These are phyloP conservation scores for Stichodactyla helianthus DNA, from an alignment of 64 coral and sea anemone species.

Conservation along the genomic window DNA sequence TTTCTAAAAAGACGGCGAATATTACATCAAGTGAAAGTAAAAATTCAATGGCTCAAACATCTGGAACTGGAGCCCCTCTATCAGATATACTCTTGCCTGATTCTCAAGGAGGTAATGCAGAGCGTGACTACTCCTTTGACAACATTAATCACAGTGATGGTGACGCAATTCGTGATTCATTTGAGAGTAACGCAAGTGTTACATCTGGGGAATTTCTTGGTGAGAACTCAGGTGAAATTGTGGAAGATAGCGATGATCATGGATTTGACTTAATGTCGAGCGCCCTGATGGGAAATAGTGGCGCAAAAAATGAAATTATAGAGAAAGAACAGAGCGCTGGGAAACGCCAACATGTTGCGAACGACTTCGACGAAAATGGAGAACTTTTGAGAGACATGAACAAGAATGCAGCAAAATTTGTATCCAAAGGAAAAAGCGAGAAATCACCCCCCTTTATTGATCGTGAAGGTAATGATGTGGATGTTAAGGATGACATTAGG, in stretches of 20 bases:
- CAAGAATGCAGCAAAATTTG: neutral
- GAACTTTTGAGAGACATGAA: too few species aligned
- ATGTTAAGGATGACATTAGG: neutral
- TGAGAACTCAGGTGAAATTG: neutral
- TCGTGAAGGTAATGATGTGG: neutral
- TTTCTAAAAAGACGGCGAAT: neutral
- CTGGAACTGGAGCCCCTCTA: neutral
- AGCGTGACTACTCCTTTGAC: neutral
- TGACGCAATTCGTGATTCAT: neutral
- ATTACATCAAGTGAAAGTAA: neutral
- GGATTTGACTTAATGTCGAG: slow-evolving; percentile 11
- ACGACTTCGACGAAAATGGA: neutral
- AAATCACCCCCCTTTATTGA: neutral
- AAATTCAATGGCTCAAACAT: neutral
- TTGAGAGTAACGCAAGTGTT: neutral
- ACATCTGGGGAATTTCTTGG: neutral
- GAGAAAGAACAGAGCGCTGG: neutral
- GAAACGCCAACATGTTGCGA: neutral
- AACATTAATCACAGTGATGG: neutral
- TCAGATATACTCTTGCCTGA: neutral
- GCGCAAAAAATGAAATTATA: neutral
- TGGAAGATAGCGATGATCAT: neutral
- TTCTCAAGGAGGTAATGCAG: neutral
- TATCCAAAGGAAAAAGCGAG: neutral
- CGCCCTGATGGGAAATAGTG: neutral